Evolutionary conservation across 2,888 invertebrate genomes (phyloP).

Genomic region (Tholera decimalis): DNA sequence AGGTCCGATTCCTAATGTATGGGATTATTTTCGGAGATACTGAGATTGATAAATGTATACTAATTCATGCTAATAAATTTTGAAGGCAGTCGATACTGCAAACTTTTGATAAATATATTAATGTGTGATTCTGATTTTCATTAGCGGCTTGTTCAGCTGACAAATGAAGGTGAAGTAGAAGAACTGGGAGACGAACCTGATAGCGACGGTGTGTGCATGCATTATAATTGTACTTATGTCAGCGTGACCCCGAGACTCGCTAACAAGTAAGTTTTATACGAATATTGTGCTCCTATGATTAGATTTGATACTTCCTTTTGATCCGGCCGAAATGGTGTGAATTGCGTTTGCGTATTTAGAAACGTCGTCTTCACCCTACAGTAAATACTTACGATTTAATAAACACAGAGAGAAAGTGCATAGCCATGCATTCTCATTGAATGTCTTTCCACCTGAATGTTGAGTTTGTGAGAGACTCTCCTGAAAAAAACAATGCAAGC

Average conservation of each 20-base stretch:
- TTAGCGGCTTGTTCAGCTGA: conserved; percentile 81
- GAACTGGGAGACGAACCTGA: conserved; percentile 82
- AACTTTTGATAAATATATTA: too few relatives aligned
- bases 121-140: conserved; percentile 1
- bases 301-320: background rate
- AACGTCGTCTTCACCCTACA: background rate
- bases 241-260: conserved; percentile 85
- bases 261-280: conserved; percentile 78
- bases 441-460: too few relatives aligned
- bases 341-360: background rate
- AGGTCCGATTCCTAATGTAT: background rate
- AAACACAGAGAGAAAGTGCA: too few relatives aligned
- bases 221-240: conserved; percentile 86
- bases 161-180: conserved; percentile 81
- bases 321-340: background rate
- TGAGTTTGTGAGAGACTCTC: too few relatives aligned
- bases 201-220: conserved; percentile 81
- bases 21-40: background rate
- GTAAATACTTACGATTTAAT: too few relatives aligned
- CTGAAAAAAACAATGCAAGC: too few relatives aligned
- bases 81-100: background rate
- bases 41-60: too few relatives aligned
- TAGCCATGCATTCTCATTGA: too few relatives aligned
- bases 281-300: too few relatives aligned
- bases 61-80: conserved; percentile 17